Evolutionary conservation across 1,140 invertebrate genomes (phyloP).

Genomic region (Aricia agestis): DNA sequence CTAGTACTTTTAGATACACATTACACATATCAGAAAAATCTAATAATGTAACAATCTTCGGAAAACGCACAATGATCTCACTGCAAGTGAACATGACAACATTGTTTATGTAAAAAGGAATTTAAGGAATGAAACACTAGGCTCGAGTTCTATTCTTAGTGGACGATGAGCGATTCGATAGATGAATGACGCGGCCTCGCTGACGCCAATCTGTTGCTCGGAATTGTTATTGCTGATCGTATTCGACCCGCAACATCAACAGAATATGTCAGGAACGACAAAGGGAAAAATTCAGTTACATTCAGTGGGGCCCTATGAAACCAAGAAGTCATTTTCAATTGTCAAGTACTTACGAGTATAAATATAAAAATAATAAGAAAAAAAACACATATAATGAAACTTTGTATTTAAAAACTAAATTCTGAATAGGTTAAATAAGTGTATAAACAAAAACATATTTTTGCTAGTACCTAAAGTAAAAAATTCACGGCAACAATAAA

Average conservation of each 20-base stretch:
- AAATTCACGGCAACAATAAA: neutral
- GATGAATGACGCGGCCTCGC: slow-evolving; percentile 69
- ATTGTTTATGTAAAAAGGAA: slow-evolving; percentile 60
- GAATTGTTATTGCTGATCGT: neutral
- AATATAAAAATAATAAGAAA: too few species aligned
- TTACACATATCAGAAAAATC: too few species aligned
- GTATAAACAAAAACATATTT: too few species aligned
- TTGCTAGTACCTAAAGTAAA: neutral
- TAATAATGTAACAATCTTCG: neutral
- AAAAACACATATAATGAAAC: too few species aligned
- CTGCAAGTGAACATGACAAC: slow-evolving; percentile 28
- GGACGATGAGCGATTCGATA: slow-evolving; percentile 63
- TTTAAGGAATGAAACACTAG: slow-evolving; percentile 62
- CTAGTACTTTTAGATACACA: too few species aligned
- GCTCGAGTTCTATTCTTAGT: slow-evolving; percentile 60
- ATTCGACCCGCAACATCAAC: neutral
- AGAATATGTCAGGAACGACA: neutral
- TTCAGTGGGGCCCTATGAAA: too few species aligned
- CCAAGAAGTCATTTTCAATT: too few species aligned
- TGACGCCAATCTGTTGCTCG: slow-evolving; percentile 29
- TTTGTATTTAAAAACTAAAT: too few species aligned
- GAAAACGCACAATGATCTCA: slow-evolving; percentile 18
- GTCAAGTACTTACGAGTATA: too few species aligned
- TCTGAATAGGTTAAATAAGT: too few species aligned
- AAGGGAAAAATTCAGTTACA: neutral